Percentiles rank a stretch among this genome's conserved stretches.
phyloP scores from a whole-genome alignment of 2,888 invertebrate genomes.

The Notocelia uddmanniana region DNA sequence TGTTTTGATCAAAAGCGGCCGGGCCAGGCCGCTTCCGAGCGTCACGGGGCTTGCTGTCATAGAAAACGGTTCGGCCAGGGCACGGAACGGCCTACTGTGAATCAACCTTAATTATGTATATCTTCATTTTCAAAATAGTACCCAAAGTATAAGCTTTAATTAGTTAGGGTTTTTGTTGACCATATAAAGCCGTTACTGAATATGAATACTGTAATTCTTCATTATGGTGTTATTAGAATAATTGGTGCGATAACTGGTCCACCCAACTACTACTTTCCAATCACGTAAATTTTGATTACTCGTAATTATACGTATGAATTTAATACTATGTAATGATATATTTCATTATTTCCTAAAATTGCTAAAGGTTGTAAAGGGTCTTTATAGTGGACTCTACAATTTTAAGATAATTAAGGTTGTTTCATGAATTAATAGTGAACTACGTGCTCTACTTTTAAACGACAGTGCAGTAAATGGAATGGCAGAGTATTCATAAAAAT shows the following conservation, averaged over 20 bases:
- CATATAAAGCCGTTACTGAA: no score
- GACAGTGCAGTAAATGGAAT: conserved; percentile 5
- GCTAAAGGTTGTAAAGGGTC: background rate
- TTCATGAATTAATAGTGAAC: background rate
- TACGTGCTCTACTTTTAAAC: conserved; percentile 1
- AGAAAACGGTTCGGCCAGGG: no score
- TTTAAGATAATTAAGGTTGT: background rate
- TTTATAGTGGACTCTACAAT: background rate
- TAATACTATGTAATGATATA: background rate
- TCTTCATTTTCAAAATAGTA: background rate
- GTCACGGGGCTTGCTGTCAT: no score
- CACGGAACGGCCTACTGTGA: no score
- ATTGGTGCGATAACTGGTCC: background rate
- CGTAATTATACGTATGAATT: background rate
- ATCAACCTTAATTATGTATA: no score
- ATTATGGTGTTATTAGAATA: background rate
- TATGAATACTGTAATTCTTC: no score
- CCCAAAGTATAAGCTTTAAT: no score
- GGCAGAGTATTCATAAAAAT: background rate
- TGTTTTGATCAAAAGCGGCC: no score
- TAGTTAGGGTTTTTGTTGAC: no score
- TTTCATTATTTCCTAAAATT: background rate
- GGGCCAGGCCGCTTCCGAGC: no score
- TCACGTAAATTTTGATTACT: background rate
- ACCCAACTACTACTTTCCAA: background rate